Base-by-base conservation (phyloP, 2,797 vertebrate genomes). In the Staurois parvus region DNA sequence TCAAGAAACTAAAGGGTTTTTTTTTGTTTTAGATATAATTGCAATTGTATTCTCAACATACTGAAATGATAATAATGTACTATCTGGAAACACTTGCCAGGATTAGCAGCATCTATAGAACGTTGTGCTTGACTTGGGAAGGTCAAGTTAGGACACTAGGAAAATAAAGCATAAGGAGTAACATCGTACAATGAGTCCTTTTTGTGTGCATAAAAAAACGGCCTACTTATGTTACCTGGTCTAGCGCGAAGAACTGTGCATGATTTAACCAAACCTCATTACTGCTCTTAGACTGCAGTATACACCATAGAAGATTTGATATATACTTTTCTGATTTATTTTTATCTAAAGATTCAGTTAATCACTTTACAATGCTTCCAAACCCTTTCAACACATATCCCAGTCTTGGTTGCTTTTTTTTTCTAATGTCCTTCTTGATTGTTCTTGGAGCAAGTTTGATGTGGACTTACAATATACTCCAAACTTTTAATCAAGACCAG, bases 141-240 rank as follows among this genome's bases (percentile, higher is more conserved):
- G 85, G 85, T 87, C 85, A 83, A 13, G 15, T 74, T 83, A 64
- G 85, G 85, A 83, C 85, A 86, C 59, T 56, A 42, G 80, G 76
- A 83, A 70, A 86, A 86, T 86, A 56, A 72, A 79, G 34, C 67
- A 78, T 66, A 67, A 30, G 72, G 11, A 77, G 75, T 48, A 81
- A 74, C 80, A 59, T 72, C 74, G 83, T 79, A 64, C 68, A 74
- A 80, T 67, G 72, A 80, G 45, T 62, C 70, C 56, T 78, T 86
- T 82, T 69, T 62, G 19, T 72, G 85, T 79, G 68, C 32, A 12
- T 83, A 79, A 75, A 79, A 75, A 69, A 30, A 66, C 74, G 72
- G 73, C 62, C 79, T 73, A 62, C 77, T 85, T 74, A 72, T 52
- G 62, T 86, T 76, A 77, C 72, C 66, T 85, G 42, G 66, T 69